Conservation (phyloP, 2,888 invertebrate species). For the Ophraella communa region DNA sequence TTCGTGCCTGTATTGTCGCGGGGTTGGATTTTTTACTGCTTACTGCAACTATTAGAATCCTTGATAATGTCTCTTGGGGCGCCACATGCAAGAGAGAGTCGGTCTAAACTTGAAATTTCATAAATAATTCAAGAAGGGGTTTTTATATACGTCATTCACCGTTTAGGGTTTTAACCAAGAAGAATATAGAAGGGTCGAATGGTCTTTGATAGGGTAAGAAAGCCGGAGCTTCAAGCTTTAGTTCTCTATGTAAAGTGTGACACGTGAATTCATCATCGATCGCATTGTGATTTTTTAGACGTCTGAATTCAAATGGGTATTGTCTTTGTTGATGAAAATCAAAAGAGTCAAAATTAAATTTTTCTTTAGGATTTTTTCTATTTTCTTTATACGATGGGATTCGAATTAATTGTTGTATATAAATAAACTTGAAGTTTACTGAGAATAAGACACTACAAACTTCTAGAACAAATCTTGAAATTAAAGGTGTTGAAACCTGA, state of each 20-base stretch:
- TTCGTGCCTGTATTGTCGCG: conserved; percentile 5
- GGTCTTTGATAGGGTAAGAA: neutral
- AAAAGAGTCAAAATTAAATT: no score
- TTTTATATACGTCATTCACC: conserved; percentile 16
- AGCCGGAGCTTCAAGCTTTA: neutral
- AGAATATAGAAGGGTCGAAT: neutral
- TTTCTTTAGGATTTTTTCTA: no score
- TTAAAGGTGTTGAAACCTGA: no score
- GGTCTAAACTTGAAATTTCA: conserved; percentile 16
- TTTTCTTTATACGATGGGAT: no score
- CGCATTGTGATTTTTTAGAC: no score
- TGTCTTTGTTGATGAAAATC: no score
- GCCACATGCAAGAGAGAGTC: conserved; percentile 26
- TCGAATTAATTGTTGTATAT: no score
- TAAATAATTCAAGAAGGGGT: conserved; percentile 18
- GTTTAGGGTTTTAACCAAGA: neutral
- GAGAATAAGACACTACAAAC: no score
- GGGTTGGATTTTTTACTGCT: conserved; percentile 1
- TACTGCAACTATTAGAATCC: neutral
- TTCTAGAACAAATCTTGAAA: no score
- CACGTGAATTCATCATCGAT: neutral
- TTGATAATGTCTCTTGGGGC: conserved; percentile 21
- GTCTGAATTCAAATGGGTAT: no score
- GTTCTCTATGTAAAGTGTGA: neutral
- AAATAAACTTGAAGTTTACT: no score